Evolutionary conservation across 2,113 vertebrate species (phyloP).

Genomic region (Marcusenius ussheri): DNA sequence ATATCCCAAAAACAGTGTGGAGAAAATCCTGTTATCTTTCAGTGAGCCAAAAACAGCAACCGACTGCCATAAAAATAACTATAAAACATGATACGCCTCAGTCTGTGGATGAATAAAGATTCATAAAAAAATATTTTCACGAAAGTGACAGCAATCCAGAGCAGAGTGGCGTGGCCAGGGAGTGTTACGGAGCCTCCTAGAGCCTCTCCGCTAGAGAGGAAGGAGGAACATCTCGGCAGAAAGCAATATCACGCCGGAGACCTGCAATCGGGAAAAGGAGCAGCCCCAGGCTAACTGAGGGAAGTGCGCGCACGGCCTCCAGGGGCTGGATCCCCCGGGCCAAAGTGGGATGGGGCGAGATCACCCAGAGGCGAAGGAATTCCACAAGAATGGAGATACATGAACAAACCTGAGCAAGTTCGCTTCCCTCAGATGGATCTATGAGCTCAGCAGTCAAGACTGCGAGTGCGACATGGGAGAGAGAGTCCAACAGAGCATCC

Average conservation of each 20-base stretch:
- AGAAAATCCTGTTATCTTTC: not conserved
- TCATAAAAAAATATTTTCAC: not conserved
- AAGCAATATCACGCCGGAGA: conserved; percentile 16
- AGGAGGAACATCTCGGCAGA: conserved; percentile 42
- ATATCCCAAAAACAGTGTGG: not conserved
- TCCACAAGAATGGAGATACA: not conserved
- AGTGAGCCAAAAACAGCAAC: not conserved
- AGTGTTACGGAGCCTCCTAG: conserved; percentile 48
- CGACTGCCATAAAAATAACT: not conserved
- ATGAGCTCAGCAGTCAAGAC: conserved; percentile 23
- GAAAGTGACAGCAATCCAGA: not conserved
- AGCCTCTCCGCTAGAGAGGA: conserved; percentile 48
- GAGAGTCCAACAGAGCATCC: not conserved
- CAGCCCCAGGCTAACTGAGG: conserved; percentile 31
- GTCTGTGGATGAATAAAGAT: not conserved
- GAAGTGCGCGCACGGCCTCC: conserved; percentile 11
- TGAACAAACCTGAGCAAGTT: not conserved
- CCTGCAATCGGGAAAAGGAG: conserved; percentile 30
- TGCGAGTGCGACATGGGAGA: not conserved
- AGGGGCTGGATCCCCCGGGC: conserved; percentile 52
- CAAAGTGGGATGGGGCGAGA: conserved; percentile 53
- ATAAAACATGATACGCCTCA: not conserved
- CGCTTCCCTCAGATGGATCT: conserved; percentile 36
- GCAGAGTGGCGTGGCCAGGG: not conserved
- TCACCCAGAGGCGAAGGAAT: not conserved